phyloP scores from a whole-genome alignment of 1,140 invertebrate species.

The Neodiprion virginianus region DNA sequence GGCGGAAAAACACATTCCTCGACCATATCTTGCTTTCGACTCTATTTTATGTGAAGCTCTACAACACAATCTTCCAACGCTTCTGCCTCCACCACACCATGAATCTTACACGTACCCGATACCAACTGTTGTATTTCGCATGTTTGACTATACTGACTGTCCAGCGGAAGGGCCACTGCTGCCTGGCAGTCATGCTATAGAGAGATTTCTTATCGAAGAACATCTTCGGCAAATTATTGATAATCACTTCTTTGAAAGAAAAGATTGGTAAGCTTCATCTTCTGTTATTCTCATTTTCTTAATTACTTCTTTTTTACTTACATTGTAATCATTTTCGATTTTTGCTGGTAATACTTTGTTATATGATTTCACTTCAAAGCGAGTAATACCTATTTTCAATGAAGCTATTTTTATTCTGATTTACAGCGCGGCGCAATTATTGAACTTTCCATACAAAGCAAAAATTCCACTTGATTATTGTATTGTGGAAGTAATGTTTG shows the following conservation, averaged over 20 bases:
- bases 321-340: constrained; percentile 12
- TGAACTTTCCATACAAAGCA: constrained; percentile 91
- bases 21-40: constrained; percentile 96
- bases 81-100: constrained; percentile 90
- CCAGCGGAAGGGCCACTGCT: constrained; percentile 81
- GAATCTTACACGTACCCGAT: constrained; percentile 88
- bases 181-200: constrained; percentile 96
- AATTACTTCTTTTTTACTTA: constrained; percentile 15
- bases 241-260: constrained; percentile 87
- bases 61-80: constrained; percentile 91
- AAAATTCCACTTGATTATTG: constrained; percentile 98
- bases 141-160: constrained; percentile 99
- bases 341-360: background rate
- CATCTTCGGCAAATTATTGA: constrained; percentile 94
- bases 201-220: constrained; percentile 97
- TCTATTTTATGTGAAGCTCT: constrained; percentile 93
- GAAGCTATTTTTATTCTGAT: constrained; percentile 27
- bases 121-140: constrained; percentile 88
- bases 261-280: constrained; percentile 79
- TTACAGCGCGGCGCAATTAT: constrained; percentile 82
- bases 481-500: constrained; percentile 97
- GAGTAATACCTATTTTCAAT: background rate
- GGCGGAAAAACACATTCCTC: constrained; percentile 95
- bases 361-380: too few relatives aligned
- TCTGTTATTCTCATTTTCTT: constrained; percentile 21